Evolutionary conservation across 2,113 vertebrate species (phyloP).

Genomic region (Vimba vimba): DNA sequence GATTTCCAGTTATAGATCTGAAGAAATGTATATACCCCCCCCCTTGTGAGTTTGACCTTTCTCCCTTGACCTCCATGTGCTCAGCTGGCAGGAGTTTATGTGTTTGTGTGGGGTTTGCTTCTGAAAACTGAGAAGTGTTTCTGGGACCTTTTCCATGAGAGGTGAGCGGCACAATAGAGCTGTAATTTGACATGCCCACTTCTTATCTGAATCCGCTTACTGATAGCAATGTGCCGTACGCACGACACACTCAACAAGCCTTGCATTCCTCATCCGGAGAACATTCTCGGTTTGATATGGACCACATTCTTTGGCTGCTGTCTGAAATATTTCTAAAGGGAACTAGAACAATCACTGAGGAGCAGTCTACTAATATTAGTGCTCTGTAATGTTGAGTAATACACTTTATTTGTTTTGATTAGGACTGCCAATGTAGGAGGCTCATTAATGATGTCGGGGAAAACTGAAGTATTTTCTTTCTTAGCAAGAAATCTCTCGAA

Average conservation of each 20-base stretch:
- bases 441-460: too few relatives aligned
- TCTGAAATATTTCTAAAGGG: background rate
- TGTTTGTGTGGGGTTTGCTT: slow-evolving; percentile 28
- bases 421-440: background rate
- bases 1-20: slow-evolving; percentile 31
- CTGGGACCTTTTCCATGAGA: slow-evolving; percentile 18
- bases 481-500: too few relatives aligned
- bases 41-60: slow-evolving; percentile 17
- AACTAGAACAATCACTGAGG: background rate
- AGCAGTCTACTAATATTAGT: background rate
- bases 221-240: background rate
- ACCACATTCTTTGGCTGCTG: background rate
- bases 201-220: slow-evolving; percentile 25
- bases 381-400: background rate
- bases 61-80: slow-evolving; percentile 21
- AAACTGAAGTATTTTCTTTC: too few relatives aligned
- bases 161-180: slow-evolving; percentile 13
- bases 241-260: slow-evolving; percentile 22
- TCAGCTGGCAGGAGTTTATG: slow-evolving; percentile 19
- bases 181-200: slow-evolving; percentile 23
- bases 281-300: slow-evolving; percentile 33
- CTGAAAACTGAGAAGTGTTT: slow-evolving; percentile 36
- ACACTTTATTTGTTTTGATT: background rate
- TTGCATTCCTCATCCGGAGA: slow-evolving; percentile 18
- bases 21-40: slow-evolving; percentile 10